phyloP scores from a whole-genome alignment of 2,888 invertebrate genomes.

The Drosophila melanosoma region DNA sequence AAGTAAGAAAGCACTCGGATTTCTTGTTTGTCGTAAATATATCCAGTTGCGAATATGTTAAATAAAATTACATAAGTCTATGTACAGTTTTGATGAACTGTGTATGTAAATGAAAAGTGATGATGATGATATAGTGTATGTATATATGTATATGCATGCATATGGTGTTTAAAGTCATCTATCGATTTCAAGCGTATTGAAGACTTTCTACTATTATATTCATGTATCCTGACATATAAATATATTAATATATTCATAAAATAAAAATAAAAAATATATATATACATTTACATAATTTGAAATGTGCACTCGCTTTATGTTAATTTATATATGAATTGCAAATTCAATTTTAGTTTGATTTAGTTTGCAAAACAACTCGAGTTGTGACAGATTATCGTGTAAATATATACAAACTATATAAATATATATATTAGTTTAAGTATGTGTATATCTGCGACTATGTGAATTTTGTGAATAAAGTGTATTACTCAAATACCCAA shows the following conservation, averaged over 20 bases:
- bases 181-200: conserved; percentile 54
- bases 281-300: conserved; percentile 12
- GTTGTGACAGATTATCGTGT: conserved; percentile 33
- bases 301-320: conserved; percentile 11
- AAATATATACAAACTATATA: conserved; percentile 13
- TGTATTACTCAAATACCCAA: conserved; percentile 56
- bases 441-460: conserved; percentile 36
- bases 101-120: conserved; percentile 14
- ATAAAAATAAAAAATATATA: background rate
- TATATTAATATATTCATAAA: background rate
- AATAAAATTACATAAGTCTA: conserved; percentile 11
- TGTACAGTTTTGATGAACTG: conserved; percentile 15
- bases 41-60: conserved; percentile 30
- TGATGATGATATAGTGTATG: conserved; percentile 1
- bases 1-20: background rate
- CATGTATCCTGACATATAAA: conserved; percentile 17
- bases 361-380: conserved; percentile 23
- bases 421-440: conserved; percentile 27
- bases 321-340: conserved; percentile 11
- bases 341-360: conserved; percentile 11
- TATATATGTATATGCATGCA: conserved; percentile 4
- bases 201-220: conserved; percentile 40
- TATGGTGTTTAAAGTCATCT: conserved; percentile 29
- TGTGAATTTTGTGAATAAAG: conserved; percentile 69
- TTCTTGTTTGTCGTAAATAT: conserved; percentile 13